Conservation (phyloP, 2,888 invertebrate genomes). For the Arge pagana region DNA sequence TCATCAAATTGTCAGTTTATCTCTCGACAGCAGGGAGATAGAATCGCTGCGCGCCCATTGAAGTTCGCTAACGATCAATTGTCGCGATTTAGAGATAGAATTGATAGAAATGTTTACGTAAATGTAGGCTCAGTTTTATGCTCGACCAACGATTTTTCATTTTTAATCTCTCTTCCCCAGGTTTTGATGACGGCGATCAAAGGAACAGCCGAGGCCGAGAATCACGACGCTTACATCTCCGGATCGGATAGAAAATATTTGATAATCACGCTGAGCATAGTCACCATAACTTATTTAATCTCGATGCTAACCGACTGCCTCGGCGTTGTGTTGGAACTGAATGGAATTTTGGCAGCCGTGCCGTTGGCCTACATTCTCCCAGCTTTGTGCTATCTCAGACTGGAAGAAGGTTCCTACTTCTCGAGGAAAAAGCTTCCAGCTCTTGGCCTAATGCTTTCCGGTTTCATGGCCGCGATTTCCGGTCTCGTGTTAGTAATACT, state of each 20-base stretch:
- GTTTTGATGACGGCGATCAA: conserved; percentile 53
- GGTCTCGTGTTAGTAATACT: conserved; percentile 66
- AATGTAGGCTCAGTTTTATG: no score
- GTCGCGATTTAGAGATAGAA: no score
- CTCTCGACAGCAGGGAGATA: no score
- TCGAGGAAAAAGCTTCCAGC: conserved; percentile 73
- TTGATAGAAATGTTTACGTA: no score
- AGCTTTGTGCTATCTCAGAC: conserved; percentile 75
- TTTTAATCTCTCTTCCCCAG: conserved; percentile 34
- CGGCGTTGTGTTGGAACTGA: conserved; percentile 80
- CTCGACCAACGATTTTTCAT: no score
- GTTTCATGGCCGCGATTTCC: conserved; percentile 65
- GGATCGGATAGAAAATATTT: conserved; percentile 63
- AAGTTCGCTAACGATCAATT: no score
- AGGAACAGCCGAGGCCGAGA: conserved; percentile 38
- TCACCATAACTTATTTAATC: conserved; percentile 70
- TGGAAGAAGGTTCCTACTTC: conserved; percentile 72
- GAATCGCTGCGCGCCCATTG: no score
- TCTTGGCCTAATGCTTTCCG: conserved; percentile 71
- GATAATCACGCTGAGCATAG: conserved; percentile 69
- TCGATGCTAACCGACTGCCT: conserved; percentile 84
- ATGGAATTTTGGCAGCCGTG: conserved; percentile 81
- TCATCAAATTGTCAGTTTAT: no score
- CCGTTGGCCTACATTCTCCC: conserved; percentile 84
- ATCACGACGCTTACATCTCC: conserved; percentile 51